A percentile compares a stretch with the other conserved stretches of the same genome.
These are phyloP conservation scores for Pomatorhinus ruficollis DNA, from an alignment of 2,113 vertebrate genomes.

Conservation along the genomic window DNA sequence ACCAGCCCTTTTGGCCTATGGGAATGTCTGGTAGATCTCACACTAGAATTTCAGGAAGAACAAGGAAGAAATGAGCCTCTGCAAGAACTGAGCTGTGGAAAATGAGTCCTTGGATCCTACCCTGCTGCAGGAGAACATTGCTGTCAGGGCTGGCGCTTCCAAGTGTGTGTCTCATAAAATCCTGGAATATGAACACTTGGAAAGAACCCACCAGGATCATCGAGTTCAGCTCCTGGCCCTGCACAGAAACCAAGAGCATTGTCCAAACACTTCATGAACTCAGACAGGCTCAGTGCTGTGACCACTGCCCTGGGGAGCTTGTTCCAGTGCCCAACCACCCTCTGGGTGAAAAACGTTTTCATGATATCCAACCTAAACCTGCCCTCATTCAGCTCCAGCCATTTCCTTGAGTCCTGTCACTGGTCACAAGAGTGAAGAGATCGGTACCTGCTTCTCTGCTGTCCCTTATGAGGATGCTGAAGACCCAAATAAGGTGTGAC, in stretches of 20 bases:
- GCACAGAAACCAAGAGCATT: not conserved
- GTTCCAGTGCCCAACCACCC: not conserved
- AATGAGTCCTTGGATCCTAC: not conserved
- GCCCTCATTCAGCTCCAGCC: not conserved
- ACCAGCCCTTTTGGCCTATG: not conserved
- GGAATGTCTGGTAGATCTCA: not conserved
- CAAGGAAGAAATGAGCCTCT: not conserved
- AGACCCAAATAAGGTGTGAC: not conserved
- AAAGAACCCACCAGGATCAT: not conserved
- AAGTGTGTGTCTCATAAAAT: not conserved
- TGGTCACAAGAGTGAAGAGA: not conserved
- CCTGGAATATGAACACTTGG: not conserved
- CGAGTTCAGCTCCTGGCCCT: not conserved
- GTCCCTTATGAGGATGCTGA: not conserved
- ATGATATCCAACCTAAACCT: not conserved
- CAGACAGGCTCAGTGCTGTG: not conserved
- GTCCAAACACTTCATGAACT: not conserved
- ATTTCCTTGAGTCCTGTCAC: not conserved
- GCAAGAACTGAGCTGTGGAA: not conserved
- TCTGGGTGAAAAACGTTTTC: not conserved
- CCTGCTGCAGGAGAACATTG: not conserved
- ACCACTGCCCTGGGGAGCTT: not conserved
- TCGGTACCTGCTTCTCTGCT: not conserved
- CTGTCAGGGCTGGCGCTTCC: not conserved
- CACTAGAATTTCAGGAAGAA: not conserved